A percentile compares a stretch with the other conserved stretches of the same genome.
These are phyloP conservation scores for Drosophila mimica DNA, from an alignment of 2,888 invertebrate species.

Conservation along the genomic window DNA sequence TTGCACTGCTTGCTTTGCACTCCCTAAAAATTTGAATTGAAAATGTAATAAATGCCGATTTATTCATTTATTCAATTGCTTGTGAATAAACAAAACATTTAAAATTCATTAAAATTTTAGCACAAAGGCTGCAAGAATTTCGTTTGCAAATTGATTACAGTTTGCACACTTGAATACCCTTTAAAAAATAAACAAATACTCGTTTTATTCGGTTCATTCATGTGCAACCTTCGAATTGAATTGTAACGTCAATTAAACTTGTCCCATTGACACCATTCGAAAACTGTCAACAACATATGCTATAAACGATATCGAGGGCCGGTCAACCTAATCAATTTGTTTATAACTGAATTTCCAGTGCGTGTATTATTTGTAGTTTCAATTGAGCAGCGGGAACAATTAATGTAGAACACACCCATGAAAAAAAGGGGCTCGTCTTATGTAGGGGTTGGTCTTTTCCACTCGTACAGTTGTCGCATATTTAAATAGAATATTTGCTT, in stretches of 20 bases:
- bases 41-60: not conserved
- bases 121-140: constrained; percentile 3
- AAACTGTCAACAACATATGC: constrained; percentile 34
- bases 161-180: constrained; percentile 1
- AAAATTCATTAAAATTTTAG: not conserved
- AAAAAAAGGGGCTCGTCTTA: constrained; percentile 51
- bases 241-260: constrained; percentile 69
- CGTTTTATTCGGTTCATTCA: constrained; percentile 26
- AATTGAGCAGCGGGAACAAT: constrained; percentile 17
- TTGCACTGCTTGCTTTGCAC: not conserved
- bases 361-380: constrained; percentile 27
- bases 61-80: not conserved
- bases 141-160: constrained; percentile 4
- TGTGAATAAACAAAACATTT: not conserved
- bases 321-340: constrained; percentile 49
- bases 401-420: not conserved
- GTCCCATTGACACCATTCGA: constrained; percentile 62
- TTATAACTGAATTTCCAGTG: constrained; percentile 58
- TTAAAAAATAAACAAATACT: not conserved
- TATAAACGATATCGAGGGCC: constrained; percentile 35
- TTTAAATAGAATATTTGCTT: not conserved
- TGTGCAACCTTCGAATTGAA: constrained; percentile 58
- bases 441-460: not conserved
- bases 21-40: not conserved
- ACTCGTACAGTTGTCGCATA: constrained; percentile 23